Evolutionary conservation across 2,888 invertebrate genomes (phyloP), one percentile per base, ranked within the genome.

Genomic region (Operophtera brumata): DNA sequence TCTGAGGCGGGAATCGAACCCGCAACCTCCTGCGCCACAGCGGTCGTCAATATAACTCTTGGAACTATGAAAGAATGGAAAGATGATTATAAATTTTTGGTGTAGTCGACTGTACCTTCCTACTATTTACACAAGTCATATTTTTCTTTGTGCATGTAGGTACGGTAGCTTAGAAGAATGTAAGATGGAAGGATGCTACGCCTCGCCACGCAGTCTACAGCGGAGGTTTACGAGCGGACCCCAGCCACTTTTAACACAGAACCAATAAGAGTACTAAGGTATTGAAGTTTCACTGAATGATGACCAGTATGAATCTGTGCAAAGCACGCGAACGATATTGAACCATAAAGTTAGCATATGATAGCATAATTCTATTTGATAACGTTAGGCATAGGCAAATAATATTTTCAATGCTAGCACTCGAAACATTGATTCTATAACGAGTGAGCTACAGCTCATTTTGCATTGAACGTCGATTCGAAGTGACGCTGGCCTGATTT

Each of bases 141-240:
- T 28, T 14, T 30, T 34, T 20, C 32, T 35, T 44, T 32, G 14
- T 12, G 34, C 25, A 47, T 47, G 26, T 32, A 13, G 36, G 32
- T 52, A 45, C 45, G 20, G 49, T 49, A 47, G 55, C 43, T 51
- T 46, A 47, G 65, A 67, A 68, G 62, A 73, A 70, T 68, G 71
- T 67, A 62, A 64, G 65, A 62, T 57, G 60, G 72, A 64, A 70
- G 64, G 58, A 65, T 66, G 69, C 67, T 71, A 71, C 76, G 82
- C 78, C 86, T 82, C 89, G 89, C 89, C 90, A 89, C 87, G 89
- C 90, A 86, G 90, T 90, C 89, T 90, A 82, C 88, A 76, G 61
- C 78, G 82, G 77, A 77, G 79, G 75, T 88, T 89, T 87, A 89
- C 85, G 87, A 87, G 67, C 86, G 75, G 70, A 72, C 80, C 80